A percentile compares a stretch with the other conserved stretches of the same genome.
phyloP scores from a whole-genome alignment of 2,113 vertebrate genomes.

The Oncorhynchus tshawytscha region DNA sequence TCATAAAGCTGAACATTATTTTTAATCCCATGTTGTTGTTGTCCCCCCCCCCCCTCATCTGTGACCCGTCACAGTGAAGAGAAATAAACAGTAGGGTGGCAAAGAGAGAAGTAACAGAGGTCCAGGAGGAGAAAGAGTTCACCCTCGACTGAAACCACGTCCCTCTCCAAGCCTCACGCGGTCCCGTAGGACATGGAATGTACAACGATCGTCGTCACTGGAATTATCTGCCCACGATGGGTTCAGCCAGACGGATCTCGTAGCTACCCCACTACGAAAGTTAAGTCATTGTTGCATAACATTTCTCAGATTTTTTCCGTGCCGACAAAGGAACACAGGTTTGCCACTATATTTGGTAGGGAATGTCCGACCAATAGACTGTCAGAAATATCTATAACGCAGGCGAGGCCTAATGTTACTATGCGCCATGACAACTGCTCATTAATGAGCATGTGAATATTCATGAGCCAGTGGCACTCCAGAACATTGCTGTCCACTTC shows the following conservation, averaged over 20 bases:
- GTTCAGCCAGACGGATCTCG: not conserved
- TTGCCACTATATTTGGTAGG: not conserved
- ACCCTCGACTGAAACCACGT: slow-evolving; percentile 37
- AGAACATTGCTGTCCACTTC: not conserved
- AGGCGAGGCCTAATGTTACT: not conserved
- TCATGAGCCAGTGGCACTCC: not conserved
- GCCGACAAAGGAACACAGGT: not conserved
- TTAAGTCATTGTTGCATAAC: not conserved
- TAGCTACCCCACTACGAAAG: not conserved
- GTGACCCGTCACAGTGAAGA: slow-evolving; percentile 50
- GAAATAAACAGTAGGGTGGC: slow-evolving; percentile 24
- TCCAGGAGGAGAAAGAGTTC: slow-evolving; percentile 5
- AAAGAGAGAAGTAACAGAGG: slow-evolving; percentile 8
- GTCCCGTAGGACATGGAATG: slow-evolving; percentile 9
- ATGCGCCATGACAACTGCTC: not conserved
- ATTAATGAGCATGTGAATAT: not conserved
- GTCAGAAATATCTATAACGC: not conserved
- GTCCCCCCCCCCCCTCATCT: slow-evolving; percentile 5
- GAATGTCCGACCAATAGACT: not conserved
- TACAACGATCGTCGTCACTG: not conserved
- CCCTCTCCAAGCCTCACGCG: not conserved
- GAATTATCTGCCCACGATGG: not conserved
- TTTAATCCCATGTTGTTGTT: not conserved
- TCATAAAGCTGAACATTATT: slow-evolving; percentile 46
- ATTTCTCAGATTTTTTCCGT: not conserved